These are phyloP conservation scores for Zygothrica quintamaculata DNA, from an alignment of 2,888 invertebrate species.

Conservation along the genomic window DNA sequence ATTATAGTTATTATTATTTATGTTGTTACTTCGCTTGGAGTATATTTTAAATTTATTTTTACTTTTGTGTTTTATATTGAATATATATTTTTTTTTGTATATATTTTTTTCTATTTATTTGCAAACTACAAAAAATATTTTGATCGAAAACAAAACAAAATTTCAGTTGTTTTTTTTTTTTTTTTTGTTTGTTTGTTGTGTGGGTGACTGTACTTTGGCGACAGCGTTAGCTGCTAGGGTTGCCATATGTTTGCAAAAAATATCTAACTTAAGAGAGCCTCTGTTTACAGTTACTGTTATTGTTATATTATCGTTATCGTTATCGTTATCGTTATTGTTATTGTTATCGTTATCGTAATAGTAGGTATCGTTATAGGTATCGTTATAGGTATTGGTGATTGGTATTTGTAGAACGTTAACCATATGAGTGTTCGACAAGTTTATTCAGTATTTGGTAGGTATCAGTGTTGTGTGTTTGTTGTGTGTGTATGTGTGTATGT, in stretches of 20 bases:
- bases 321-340: constrained; percentile 28
- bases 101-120: constrained; percentile 38
- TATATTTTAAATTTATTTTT: constrained; percentile 27
- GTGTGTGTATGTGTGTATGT: constrained; percentile 26
- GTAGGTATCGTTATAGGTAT: constrained; percentile 21
- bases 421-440: constrained; percentile 72
- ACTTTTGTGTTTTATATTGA: constrained; percentile 23
- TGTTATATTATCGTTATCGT: constrained; percentile 14
- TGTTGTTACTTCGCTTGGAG: constrained; percentile 37
- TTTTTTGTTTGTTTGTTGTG: constrained; percentile 33
- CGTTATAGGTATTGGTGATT: constrained; percentile 32
- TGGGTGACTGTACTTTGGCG: constrained; percentile 57
- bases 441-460: constrained; percentile 62
- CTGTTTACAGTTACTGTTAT: constrained; percentile 65
- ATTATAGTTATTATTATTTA: too few relatives aligned
- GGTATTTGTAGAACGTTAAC: constrained; percentile 39
- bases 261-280: constrained; percentile 79
- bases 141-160: constrained; percentile 78
- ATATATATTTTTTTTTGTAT: constrained; percentile 13
- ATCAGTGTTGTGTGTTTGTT: constrained; percentile 36
- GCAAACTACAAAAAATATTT: constrained; percentile 65
- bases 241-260: constrained; percentile 63
- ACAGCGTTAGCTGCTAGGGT: constrained; percentile 48
- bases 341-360: constrained; percentile 23
- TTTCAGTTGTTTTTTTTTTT: constrained; percentile 44